Percentiles rank a stretch among this genome's conserved stretches.
Evolutionary conservation across 2,113 vertebrate species (phyloP).

Genomic region (Hydropotes inermis): DNA sequence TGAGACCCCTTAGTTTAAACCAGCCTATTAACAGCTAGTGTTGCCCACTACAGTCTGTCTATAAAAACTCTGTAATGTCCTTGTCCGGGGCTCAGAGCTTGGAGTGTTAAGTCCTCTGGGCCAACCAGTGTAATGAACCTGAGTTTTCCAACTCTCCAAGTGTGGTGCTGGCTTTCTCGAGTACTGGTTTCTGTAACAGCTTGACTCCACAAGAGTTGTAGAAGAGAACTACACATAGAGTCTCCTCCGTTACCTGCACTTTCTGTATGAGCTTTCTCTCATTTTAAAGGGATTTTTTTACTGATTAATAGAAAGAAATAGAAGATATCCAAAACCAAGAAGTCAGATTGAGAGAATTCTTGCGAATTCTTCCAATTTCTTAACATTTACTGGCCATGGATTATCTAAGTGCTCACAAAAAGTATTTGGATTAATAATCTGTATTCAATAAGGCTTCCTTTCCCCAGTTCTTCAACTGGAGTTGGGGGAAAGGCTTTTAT

Average conservation of each 20-base stretch:
- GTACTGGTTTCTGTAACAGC: not conserved
- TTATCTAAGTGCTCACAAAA: not conserved
- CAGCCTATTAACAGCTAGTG: not conserved
- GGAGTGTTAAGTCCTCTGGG: not conserved
- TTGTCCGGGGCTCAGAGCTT: not conserved
- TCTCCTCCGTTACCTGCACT: not conserved
- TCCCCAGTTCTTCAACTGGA: not conserved
- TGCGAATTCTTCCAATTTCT: not conserved
- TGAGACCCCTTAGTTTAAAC: not conserved
- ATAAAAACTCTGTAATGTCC: not conserved
- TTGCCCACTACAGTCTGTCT: not conserved
- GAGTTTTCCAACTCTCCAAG: not conserved
- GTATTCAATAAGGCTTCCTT: not conserved
- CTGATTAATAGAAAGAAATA: not conserved
- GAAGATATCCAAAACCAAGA: not conserved
- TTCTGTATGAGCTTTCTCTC: not conserved
- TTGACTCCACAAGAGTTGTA: not conserved
- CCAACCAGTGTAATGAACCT: accelerated
- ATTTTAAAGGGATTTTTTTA: not conserved
- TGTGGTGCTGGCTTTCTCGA: not conserved
- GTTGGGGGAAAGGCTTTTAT: not conserved
- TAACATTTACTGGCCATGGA: not conserved
- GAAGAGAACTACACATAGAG: not conserved
- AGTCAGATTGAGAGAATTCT: not conserved
- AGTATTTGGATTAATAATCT: not conserved